Percentiles rank a stretch among this genome's conserved stretches.
Evolutionary conservation across 2,888 invertebrate species (phyloP).

Genomic region (Brachypalpus laphriformis): DNA sequence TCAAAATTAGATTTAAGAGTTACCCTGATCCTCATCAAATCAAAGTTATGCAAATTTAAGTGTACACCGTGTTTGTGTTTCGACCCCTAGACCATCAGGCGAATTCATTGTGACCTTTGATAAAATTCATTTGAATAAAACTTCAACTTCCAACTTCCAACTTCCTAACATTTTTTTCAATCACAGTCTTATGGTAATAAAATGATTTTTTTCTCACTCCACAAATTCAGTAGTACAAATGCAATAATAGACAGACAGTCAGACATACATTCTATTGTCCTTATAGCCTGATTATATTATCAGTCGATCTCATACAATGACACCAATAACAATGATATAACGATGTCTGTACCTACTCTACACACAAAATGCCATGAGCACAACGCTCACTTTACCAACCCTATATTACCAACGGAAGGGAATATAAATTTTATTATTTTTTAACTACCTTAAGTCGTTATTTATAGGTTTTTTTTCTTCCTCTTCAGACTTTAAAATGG

Average conservation of each 20-base stretch:
- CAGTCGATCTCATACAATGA: not conserved
- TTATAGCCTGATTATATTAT: not conserved
- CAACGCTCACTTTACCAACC: not conserved
- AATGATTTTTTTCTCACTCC: too few species aligned
- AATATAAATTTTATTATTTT: not conserved
- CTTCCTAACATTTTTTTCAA: not conserved
- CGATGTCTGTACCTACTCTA: not conserved
- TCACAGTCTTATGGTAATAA: not conserved
- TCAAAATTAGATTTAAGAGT: too few species aligned
- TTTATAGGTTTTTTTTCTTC: not conserved
- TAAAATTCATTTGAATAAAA: not conserved
- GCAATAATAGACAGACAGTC: not conserved
- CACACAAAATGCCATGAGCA: not conserved
- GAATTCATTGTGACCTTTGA: not conserved
- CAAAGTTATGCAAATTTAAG: not conserved
- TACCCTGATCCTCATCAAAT: not conserved
- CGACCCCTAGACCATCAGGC: not conserved
- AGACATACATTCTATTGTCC: not conserved
- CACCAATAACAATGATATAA: not conserved
- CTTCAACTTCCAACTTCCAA: not conserved
- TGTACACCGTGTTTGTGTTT: not conserved
- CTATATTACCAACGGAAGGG: not conserved
- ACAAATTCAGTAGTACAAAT: not conserved
- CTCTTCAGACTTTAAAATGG: not conserved
- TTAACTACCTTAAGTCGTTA: slow-evolving; percentile 5